A percentile compares a stretch with the other conserved stretches of the same genome.
phyloP scores from a whole-genome alignment of 2,113 vertebrate genomes.

The Galeopterus variegatus region DNA sequence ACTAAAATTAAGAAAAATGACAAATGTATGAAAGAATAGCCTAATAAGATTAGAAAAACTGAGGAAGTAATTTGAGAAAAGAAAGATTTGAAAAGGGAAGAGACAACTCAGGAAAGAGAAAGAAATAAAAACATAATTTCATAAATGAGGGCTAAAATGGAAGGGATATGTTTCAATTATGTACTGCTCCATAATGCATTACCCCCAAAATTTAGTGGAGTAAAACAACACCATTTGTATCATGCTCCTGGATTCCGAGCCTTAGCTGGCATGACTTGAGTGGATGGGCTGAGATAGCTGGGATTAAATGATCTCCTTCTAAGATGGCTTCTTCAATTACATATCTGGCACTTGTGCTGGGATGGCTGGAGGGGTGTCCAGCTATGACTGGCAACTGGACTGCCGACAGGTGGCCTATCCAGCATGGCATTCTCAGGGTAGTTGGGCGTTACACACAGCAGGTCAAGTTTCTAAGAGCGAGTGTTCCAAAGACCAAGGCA shows the following conservation, averaged over 20 bases:
- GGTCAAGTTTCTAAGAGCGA: slow-evolving; percentile 25
- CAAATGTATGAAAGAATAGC: background rate
- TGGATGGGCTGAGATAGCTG: background rate
- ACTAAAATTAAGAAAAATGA: slow-evolving; percentile 59
- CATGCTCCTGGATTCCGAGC: too few species aligned
- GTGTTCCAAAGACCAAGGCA: background rate
- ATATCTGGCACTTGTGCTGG: background rate
- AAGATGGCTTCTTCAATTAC: background rate
- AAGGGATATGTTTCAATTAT: background rate
- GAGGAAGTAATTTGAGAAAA: slow-evolving; percentile 50
- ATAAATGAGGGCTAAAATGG: slow-evolving; percentile 45
- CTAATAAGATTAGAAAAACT: slow-evolving; percentile 33
- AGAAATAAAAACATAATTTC: slow-evolving; percentile 13
- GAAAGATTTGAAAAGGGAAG: slow-evolving; percentile 24
- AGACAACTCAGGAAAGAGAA: slow-evolving; percentile 11
- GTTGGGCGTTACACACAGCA: background rate
- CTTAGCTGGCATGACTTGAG: background rate
- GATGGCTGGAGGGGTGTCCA: background rate
- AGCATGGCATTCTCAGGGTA: background rate
- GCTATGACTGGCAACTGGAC: background rate
- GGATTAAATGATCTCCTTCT: background rate
- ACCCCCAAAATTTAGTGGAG: background rate
- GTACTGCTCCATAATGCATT: background rate
- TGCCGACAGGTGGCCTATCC: background rate
- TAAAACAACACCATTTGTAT: background rate